Base-by-base conservation (phyloP, 2,113 vertebrate genomes). In the Charadrius vociferus region DNA sequence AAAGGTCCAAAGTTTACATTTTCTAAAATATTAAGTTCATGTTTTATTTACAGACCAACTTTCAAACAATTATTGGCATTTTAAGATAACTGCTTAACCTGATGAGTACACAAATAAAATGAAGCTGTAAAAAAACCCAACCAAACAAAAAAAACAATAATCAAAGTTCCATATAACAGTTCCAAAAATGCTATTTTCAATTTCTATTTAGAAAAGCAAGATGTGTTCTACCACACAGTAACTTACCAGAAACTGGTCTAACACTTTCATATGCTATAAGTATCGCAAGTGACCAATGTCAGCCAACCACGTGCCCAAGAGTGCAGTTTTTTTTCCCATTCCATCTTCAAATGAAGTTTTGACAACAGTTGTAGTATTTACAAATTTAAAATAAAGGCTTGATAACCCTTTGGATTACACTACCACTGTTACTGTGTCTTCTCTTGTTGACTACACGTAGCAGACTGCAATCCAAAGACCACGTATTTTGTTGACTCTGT, bases 21-120 rank as follows among this genome's bases (percentile, higher is more conserved):
- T 92, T 95, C 96, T 97, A 98, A 98, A 98, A 96, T 97, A 98
- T 96, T 82, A 68, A 72, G 88, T 94, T 97, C 93, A 84, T 86
- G 97, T 93, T 97, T 98, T 98, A 96, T 97, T 97, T 98, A 98
- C 95, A 98, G 94, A 97, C 97, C 92, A 97, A 93, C 97, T 23
- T 98, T 95, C 89, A 92, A 98, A 98, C 81, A 94, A 95, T 88
- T 96, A 89, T 93, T 97, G 96, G 96, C 90, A 96, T 97, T 98
- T 98, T 92, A 95, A 97, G 94, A 88, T 84, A 97, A 97, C 67
- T 95, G 83, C 75, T 97, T 95, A 97, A 96, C 75, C 96, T 95
- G 90, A 94, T 71, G 78, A 93, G 93, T 92, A 95, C 95, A 96
- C 82, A 74, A 96, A 96, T 67, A 94, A 91, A 97, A 96, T 45